Base-by-base conservation (phyloP, 1,140 invertebrate genomes). In the Geopemphigus sp. region DNA sequence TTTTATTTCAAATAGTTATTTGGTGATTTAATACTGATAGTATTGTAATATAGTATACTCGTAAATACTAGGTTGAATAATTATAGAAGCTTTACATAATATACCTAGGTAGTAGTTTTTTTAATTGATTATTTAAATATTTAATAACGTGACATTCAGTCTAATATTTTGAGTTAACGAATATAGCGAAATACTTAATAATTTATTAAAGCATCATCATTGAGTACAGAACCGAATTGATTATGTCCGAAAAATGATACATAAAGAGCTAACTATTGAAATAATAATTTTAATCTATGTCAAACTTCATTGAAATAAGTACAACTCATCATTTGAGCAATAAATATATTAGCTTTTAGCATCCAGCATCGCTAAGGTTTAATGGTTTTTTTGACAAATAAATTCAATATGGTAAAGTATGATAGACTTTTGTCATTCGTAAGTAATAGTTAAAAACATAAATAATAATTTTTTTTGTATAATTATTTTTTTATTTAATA, bases 1-100 rank as follows among this genome's bases (percentile, higher is more conserved):
- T n/a, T n/a, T n/a, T n/a, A n/a, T n/a, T n/a, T 39, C 11, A 64
- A 63, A 64, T 19, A 64, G 17, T 39, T 64, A 64, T 32, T 64
- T 8, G 5, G 29, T 64, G 61, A 64, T 39, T 17, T 64, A 64
- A 61, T 29, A 61, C 5, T 29, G 5, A 61, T 24, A 29, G 15
- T 15, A 26, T 29, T 61, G 15, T 15, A 26, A 26, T 61, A 5
- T 61, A 6, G 5, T 61, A 61, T 61, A 14, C 24, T 14, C 17
- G 17, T 61, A 19, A 19, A 6, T 17, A 10, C 24, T 61, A 14
- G 12, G 26, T 61, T 61, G 2, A 6, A 26, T 17, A 29, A 29
- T 29, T 17, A 1, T 61, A 26, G 24, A 61, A 61, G 26, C 12
- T 26, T 26, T 26, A 29, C 14, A 39, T 8, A 29, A 39, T 24